phyloP scores from a whole-genome alignment of 2,113 vertebrate species.

The Stictonetta naevosa region DNA sequence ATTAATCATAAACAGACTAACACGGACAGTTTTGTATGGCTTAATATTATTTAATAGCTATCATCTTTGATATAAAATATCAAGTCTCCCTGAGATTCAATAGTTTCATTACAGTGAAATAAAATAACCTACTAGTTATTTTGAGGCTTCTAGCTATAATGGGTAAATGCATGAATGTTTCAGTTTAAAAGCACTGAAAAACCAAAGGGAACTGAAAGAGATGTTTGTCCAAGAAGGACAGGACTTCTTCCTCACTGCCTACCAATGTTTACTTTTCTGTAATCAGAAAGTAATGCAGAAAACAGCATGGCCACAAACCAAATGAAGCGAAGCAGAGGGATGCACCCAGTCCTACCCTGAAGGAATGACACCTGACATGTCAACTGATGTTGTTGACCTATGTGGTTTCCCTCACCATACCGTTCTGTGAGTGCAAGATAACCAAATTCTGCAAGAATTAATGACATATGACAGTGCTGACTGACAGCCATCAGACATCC shows the following conservation, averaged over 20 bases:
- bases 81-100: background rate
- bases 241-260: background rate
- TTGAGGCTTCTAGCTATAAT: background rate
- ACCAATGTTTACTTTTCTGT: background rate
- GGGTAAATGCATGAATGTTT: background rate
- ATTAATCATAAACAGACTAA: background rate
- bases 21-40: background rate
- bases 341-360: background rate
- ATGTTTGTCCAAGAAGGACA: background rate
- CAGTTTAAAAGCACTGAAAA: background rate
- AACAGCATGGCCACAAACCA: background rate
- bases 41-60: slow-evolving; percentile 15
- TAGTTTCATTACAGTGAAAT: background rate
- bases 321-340: background rate
- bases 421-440: background rate
- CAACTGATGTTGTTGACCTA: rapidly evolving
- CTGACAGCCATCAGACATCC: background rate
- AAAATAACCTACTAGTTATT: too few species aligned
- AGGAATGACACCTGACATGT: background rate
- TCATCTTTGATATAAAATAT: background rate
- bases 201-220: background rate
- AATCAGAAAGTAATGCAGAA: background rate
- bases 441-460: background rate
- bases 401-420: rapidly evolving
- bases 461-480: background rate